Evolutionary conservation across 2,888 invertebrate genomes (phyloP).

Genomic region (Amphipyra berbera): DNA sequence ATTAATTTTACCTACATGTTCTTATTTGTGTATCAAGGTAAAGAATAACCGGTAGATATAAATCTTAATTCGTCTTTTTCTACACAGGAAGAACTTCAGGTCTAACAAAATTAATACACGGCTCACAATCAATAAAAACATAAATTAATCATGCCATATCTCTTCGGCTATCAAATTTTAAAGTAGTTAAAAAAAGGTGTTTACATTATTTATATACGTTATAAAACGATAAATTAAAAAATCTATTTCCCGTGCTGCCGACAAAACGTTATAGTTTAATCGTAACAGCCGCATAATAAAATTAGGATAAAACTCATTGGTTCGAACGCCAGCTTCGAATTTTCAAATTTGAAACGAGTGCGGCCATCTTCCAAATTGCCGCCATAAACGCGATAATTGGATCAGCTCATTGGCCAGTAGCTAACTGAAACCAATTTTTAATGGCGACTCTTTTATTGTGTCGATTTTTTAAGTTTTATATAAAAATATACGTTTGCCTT

Average conservation of each 20-base stretch:
- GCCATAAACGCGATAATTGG: conserved; percentile 85
- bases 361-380: conserved; percentile 85
- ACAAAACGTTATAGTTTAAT: conserved; percentile 64
- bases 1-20: too few species aligned
- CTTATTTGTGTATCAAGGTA: too few species aligned
- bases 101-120: conserved; percentile 28
- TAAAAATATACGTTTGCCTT: conserved; percentile 36
- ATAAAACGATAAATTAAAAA: conserved; percentile 61
- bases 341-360: conserved; percentile 81
- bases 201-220: conserved; percentile 60
- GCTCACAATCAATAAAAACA: conserved; percentile 49
- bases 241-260: conserved; percentile 57
- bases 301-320: conserved; percentile 84
- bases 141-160: conserved; percentile 48
- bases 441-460: conserved; percentile 56
- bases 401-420: conserved; percentile 85
- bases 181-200: conserved; percentile 56
- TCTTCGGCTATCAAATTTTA: conserved; percentile 47
- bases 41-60: too few species aligned
- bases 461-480: conserved; percentile 41
- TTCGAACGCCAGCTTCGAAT: conserved; percentile 78
- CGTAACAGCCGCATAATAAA: conserved; percentile 78
- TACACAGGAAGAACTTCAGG: conserved; percentile 10
- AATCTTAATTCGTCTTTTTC: background rate
- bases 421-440: conserved; percentile 84